These are phyloP conservation scores for Ceyx melanurus DNA, from an alignment of 2,113 vertebrate genomes.

Conservation along the genomic window DNA sequence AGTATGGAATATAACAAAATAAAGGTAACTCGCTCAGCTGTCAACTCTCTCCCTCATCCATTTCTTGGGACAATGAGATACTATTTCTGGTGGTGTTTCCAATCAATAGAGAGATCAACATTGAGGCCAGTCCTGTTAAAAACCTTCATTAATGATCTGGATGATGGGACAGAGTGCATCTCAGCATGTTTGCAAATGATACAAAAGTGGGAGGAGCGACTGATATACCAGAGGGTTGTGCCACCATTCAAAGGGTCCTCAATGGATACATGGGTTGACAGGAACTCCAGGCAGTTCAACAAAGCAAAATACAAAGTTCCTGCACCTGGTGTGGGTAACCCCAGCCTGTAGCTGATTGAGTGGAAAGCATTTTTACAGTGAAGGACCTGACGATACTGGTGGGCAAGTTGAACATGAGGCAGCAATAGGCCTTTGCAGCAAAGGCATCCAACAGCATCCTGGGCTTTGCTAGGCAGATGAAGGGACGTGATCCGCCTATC, in stretches of 20 bases:
- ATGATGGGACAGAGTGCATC: no score
- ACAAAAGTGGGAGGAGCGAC: background rate
- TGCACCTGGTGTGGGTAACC: background rate
- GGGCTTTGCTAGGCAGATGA: background rate
- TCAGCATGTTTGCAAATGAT: background rate
- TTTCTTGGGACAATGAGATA: background rate
- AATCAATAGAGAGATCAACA: background rate
- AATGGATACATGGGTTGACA: background rate
- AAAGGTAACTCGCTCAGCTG: background rate
- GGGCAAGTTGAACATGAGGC: background rate
- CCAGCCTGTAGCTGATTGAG: background rate
- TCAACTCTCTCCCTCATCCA: background rate
- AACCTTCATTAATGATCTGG: background rate
- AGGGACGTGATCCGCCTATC: background rate
- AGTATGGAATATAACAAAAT: background rate
- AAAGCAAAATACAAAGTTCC: background rate
- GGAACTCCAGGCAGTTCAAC: background rate
- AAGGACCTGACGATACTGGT: background rate
- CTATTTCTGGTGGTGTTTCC: background rate
- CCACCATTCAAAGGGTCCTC: background rate
- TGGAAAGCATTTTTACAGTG: background rate
- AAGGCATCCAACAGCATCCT: background rate
- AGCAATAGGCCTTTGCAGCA: background rate
- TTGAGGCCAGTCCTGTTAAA: background rate
- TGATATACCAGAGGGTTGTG: background rate